These are phyloP conservation scores for Camponotus fellah DNA, from an alignment of 2,888 invertebrate genomes.

Conservation along the genomic window DNA sequence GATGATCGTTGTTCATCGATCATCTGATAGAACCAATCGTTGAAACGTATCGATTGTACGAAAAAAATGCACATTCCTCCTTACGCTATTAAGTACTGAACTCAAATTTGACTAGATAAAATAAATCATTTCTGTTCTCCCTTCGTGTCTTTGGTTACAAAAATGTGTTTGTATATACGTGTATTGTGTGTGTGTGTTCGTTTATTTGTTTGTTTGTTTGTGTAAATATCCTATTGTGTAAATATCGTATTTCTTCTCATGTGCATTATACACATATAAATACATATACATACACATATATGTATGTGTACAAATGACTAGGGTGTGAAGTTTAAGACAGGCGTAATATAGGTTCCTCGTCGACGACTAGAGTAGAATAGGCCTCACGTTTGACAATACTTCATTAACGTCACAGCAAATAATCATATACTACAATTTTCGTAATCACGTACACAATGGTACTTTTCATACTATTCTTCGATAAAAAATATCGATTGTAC, in stretches of 20 bases:
- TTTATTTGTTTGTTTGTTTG: slow-evolving; percentile 66
- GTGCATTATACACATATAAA: slow-evolving; percentile 74
- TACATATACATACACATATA: slow-evolving; percentile 68
- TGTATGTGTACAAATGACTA: slow-evolving; percentile 84
- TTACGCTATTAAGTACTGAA: slow-evolving; percentile 83
- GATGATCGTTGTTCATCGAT: not conserved
- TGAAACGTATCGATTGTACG: slow-evolving; percentile 37
- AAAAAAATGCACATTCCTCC: slow-evolving; percentile 84
- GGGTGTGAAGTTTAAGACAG: slow-evolving; percentile 80
- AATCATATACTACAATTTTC: not conserved
- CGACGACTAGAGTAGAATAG: slow-evolving; percentile 70
- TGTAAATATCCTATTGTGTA: slow-evolving; percentile 29
- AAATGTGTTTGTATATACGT: slow-evolving; percentile 57
- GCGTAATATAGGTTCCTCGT: slow-evolving; percentile 70
- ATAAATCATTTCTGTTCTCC: slow-evolving; percentile 71
- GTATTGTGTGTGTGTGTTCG: slow-evolving; percentile 68
- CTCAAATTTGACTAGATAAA: slow-evolving; percentile 81
- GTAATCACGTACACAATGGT: not conserved
- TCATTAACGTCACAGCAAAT: not conserved
- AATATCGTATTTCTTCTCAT: slow-evolving; percentile 58
- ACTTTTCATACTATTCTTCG: not conserved
- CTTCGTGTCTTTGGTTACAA: slow-evolving; percentile 78
- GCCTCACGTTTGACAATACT: slow-evolving; percentile 17
- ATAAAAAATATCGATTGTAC: slow-evolving; percentile 2
- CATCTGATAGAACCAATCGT: slow-evolving; percentile 8